Conservation (phyloP, 2,888 invertebrate species). For the Philonicus albiceps region DNA sequence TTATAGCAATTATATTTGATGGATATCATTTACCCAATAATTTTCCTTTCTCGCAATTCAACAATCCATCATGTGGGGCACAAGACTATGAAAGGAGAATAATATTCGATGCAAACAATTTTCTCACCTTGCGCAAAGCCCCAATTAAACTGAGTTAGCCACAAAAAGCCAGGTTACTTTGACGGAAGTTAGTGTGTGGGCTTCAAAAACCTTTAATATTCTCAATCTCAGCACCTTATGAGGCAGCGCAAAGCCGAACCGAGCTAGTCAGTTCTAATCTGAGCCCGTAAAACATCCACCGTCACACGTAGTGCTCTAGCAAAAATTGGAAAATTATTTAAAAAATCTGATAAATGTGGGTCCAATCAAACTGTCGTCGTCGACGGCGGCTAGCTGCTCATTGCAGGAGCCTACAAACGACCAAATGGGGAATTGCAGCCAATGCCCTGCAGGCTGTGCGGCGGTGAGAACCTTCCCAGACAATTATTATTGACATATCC, state of each 20-base stretch:
- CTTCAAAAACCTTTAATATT: background rate
- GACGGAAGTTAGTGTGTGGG: background rate
- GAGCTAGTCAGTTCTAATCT: background rate
- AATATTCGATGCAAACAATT: background rate
- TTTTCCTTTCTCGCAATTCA: background rate
- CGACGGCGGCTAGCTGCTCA: background rate
- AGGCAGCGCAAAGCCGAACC: background rate
- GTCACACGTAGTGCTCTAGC: background rate
- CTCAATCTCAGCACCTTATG: background rate
- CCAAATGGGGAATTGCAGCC: background rate
- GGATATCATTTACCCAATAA: background rate
- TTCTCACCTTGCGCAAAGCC: background rate
- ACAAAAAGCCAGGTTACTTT: background rate
- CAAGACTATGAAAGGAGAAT: background rate
- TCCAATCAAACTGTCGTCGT: background rate
- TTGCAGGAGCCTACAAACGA: background rate
- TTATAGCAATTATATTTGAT: background rate
- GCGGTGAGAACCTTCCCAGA: slow-evolving; percentile 1
- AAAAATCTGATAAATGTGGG: background rate
- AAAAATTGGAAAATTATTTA: background rate
- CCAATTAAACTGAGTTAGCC: background rate
- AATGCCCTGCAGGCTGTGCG: background rate
- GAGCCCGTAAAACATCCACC: background rate
- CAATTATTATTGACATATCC: background rate
- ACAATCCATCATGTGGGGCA: background rate